These are phyloP conservation scores for Ditylenchus weischeri DNA, from an alignment of 2,888 invertebrate species.

Conservation along the genomic window DNA sequence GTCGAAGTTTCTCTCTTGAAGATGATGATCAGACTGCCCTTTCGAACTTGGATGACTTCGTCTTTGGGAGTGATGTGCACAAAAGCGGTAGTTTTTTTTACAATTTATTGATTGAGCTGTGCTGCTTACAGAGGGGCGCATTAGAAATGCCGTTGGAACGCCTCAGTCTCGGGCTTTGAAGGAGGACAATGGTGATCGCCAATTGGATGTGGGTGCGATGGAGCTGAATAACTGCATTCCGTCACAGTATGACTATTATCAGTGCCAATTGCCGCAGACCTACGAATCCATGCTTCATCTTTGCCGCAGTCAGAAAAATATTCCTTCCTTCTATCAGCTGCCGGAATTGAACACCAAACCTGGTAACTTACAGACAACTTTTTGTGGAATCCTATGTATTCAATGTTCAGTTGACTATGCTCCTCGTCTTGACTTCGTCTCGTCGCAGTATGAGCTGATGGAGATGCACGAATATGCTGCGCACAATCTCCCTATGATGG, in stretches of 20 bases:
- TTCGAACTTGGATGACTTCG: too few species aligned
- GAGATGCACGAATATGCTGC: background rate
- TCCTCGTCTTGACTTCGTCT: slow-evolving; percentile 1
- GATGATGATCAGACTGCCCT: background rate
- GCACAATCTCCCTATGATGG: background rate
- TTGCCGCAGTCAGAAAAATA: background rate
- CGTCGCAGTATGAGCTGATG: background rate
- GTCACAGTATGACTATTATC: background rate
- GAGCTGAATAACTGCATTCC: too few species aligned
- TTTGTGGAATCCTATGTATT: background rate
- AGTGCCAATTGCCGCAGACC: background rate
- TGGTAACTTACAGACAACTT: background rate
- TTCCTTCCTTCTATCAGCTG: slow-evolving; percentile 8
- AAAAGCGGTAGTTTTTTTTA: too few species aligned
- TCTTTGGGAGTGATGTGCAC: too few species aligned
- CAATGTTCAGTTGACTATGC: background rate
- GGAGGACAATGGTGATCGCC: too few species aligned
- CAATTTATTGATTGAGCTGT: too few species aligned
- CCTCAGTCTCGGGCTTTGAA: too few species aligned
- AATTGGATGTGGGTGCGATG: too few species aligned
- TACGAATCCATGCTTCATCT: background rate
- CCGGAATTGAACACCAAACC: slow-evolving; percentile 5
- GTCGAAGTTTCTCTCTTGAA: background rate
- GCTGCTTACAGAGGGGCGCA: too few species aligned
- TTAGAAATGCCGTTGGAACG: too few species aligned